A percentile compares a stretch with the other conserved stretches of the same genome.
These are phyloP conservation scores for Selenia dentaria DNA, from an alignment of 2,888 invertebrate species.

Conservation along the genomic window DNA sequence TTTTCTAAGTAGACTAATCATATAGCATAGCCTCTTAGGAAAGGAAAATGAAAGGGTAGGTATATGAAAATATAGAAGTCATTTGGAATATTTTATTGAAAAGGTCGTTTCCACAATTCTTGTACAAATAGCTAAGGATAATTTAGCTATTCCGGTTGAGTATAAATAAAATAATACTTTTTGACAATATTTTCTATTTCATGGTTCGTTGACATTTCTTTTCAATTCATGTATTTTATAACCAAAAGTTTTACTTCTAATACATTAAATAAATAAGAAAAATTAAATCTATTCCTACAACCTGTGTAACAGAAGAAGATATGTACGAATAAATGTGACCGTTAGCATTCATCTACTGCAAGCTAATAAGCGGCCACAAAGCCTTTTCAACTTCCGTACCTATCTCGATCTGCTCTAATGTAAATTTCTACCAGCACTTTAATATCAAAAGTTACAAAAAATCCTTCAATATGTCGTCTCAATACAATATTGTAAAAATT, in stretches of 20 bases:
- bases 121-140: conserved; percentile 63
- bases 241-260: conserved; percentile 65
- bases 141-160: conserved; percentile 66
- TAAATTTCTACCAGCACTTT: conserved; percentile 78
- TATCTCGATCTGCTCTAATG: conserved; percentile 67
- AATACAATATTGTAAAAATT: conserved; percentile 70
- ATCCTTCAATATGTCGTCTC: conserved; percentile 70
- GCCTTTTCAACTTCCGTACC: conserved; percentile 71
- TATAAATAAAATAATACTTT: conserved; percentile 53
- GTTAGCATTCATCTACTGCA: conserved; percentile 50
- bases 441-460: conserved; percentile 83
- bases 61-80: conserved; percentile 37
- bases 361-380: conserved; percentile 63
- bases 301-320: conserved; percentile 72
- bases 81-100: conserved; percentile 55
- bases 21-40: too few species aligned
- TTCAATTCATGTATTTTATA: conserved; percentile 57
- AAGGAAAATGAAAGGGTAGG: too few species aligned
- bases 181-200: conserved; percentile 39
- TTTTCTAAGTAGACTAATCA: too few species aligned
- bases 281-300: conserved; percentile 81
- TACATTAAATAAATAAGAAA: conserved; percentile 82
- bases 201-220: conserved; percentile 45
- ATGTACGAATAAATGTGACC: conserved; percentile 79
- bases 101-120: conserved; percentile 63